These are phyloP conservation scores for Murina feae DNA, from an alignment of 2,113 vertebrate species.

Conservation along the genomic window DNA sequence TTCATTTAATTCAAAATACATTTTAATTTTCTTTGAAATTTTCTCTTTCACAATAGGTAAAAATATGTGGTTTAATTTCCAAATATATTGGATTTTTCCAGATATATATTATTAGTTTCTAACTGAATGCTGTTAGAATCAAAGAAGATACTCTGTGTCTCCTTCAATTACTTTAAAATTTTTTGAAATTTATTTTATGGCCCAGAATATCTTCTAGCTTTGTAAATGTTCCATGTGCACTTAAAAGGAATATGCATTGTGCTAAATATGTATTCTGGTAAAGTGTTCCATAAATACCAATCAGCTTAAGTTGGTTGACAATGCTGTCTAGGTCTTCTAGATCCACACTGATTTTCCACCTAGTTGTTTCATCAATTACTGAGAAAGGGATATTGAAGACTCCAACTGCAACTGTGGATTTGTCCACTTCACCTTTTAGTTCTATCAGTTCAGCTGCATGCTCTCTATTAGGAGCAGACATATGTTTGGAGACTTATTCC, in stretches of 20 bases:
- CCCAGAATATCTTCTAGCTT: neutral
- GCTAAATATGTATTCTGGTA: neutral
- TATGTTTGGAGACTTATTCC: neutral
- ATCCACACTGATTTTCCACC: neutral
- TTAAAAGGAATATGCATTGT: neutral
- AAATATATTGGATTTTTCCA: neutral
- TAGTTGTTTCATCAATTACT: neutral
- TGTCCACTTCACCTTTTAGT: neutral
- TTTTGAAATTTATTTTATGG: neutral
- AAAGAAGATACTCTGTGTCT: neutral
- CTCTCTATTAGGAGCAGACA: neutral
- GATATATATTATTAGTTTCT: neutral
- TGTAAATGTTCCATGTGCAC: neutral
- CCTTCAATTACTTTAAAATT: neutral
- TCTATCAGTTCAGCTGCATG: neutral
- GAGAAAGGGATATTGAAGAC: neutral
- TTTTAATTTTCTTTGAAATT: neutral
- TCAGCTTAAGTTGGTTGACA: neutral
- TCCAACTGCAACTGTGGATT: neutral
- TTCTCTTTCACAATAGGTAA: neutral
- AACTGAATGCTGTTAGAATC: neutral
- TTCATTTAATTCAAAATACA: neutral
- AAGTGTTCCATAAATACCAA: neutral
- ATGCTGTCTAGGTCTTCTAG: neutral
- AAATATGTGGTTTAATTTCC: neutral